Conservation (phyloP, 2,797 vertebrate genomes). For the Eulemur albifrons region DNA sequence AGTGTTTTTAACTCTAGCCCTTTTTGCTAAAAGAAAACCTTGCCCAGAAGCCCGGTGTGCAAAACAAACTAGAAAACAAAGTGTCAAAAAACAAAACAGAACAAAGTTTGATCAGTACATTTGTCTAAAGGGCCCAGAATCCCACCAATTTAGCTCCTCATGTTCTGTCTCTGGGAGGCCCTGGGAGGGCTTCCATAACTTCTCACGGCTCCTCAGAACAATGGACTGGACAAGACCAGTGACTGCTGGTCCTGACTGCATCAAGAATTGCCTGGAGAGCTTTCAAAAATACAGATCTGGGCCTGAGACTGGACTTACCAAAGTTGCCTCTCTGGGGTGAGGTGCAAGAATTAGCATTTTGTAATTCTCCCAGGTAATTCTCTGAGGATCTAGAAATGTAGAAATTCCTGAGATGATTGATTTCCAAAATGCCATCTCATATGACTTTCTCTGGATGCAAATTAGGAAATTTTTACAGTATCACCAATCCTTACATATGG, state of each 20-base stretch:
- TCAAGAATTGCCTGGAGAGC: background rate
- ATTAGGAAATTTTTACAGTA: background rate
- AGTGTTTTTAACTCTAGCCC: background rate
- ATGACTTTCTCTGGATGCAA: background rate
- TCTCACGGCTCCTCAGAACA: background rate
- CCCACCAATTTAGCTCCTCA: background rate
- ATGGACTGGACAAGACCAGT: too few species aligned
- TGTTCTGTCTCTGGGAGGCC: background rate
- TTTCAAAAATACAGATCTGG: background rate
- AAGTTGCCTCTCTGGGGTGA: background rate
- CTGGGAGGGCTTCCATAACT: background rate
- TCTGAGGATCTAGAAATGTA: background rate
- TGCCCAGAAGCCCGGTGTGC: background rate
- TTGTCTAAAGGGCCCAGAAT: background rate
- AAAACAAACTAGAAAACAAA: background rate
- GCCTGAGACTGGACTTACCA: background rate
- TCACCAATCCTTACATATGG: background rate
- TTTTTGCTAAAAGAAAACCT: constrained; percentile 4
- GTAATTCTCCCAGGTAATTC: background rate
- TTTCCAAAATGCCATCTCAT: background rate
- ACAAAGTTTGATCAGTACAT: background rate
- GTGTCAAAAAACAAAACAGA: background rate
- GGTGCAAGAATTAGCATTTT: background rate
- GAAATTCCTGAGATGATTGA: background rate
- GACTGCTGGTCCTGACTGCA: background rate